These are phyloP conservation scores for Periplaneta americana DNA, from an alignment of 1,140 invertebrate species.

Conservation along the genomic window DNA sequence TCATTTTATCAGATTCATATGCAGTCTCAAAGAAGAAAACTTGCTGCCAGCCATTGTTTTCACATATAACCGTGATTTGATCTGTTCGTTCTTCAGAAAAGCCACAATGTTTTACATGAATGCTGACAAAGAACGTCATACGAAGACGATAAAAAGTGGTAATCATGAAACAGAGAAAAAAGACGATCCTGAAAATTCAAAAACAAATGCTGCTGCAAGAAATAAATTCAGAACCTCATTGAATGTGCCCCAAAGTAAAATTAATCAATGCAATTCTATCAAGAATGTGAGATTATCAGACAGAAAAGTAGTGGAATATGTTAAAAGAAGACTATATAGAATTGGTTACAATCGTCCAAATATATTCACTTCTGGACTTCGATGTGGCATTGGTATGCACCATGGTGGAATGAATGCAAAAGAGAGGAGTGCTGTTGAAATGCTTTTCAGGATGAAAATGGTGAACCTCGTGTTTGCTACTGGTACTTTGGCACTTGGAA, in stretches of 20 bases:
- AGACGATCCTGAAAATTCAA: too few relatives aligned
- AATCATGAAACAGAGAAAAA: too few relatives aligned
- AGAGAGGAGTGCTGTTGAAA: slow-evolving; percentile 20
- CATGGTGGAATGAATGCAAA: slow-evolving; percentile 21
- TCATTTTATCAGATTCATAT: slow-evolving; percentile 6
- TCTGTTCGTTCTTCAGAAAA: neutral
- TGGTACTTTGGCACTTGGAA: slow-evolving; percentile 23
- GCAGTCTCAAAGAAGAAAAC: slow-evolving; percentile 15
- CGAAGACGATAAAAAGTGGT: neutral
- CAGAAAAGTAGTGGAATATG: slow-evolving; percentile 15
- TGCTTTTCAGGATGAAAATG: slow-evolving; percentile 24
- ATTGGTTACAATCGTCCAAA: neutral
- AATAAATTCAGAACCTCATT: neutral
- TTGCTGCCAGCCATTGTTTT: slow-evolving; percentile 25
- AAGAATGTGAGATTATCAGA: slow-evolving; percentile 5
- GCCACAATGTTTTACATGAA: neutral
- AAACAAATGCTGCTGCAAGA: neutral
- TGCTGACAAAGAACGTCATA: neutral
- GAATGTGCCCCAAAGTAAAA: neutral
- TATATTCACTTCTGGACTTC: slow-evolving; percentile 8
- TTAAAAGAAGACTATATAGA: slow-evolving; percentile 12
- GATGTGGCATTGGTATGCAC: slow-evolving; percentile 20
- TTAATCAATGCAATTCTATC: neutral
- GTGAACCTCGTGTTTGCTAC: slow-evolving; percentile 22
- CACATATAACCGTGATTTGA: slow-evolving; percentile 15